Evolutionary conservation across 2,113 vertebrate genomes (phyloP).

Genomic region (Otocyon megalotis): DNA sequence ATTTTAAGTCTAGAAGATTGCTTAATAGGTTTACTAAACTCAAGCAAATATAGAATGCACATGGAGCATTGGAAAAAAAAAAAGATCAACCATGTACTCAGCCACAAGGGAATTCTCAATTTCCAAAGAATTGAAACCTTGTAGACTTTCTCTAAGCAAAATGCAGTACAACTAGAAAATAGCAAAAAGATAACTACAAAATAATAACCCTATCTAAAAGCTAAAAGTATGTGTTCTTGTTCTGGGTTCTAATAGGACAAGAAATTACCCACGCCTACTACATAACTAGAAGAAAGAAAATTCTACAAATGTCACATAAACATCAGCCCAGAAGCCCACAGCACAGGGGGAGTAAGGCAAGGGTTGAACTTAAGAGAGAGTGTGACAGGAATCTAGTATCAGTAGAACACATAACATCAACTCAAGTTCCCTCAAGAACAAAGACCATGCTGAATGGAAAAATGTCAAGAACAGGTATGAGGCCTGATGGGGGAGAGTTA

Average conservation of each 20-base stretch:
- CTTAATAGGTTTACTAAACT: neutral
- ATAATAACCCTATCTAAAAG: neutral
- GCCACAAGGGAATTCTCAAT: constrained; percentile 27
- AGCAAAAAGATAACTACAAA: constrained; percentile 12
- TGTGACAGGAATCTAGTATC: too few species aligned
- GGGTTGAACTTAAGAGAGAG: neutral
- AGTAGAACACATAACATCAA: neutral
- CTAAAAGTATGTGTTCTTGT: neutral
- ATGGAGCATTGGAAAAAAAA: neutral
- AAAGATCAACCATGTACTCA: neutral
- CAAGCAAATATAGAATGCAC: neutral
- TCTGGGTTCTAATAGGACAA: neutral
- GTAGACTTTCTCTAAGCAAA: neutral
- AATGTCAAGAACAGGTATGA: neutral
- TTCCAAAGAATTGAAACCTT: constrained; percentile 37
- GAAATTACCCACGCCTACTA: neutral
- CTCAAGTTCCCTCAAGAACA: neutral
- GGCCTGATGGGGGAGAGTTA: neutral
- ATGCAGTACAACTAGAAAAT: neutral
- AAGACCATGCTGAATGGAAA: neutral
- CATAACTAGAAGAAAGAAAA: neutral
- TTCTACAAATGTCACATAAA: neutral
- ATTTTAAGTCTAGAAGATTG: neutral
- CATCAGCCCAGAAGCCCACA: neutral
- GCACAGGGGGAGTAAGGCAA: too few species aligned